Percentiles rank a stretch among this genome's conserved stretches.
Evolutionary conservation across 2,888 invertebrate species (phyloP).

Genomic region (Dryocosmus kuriphilus): DNA sequence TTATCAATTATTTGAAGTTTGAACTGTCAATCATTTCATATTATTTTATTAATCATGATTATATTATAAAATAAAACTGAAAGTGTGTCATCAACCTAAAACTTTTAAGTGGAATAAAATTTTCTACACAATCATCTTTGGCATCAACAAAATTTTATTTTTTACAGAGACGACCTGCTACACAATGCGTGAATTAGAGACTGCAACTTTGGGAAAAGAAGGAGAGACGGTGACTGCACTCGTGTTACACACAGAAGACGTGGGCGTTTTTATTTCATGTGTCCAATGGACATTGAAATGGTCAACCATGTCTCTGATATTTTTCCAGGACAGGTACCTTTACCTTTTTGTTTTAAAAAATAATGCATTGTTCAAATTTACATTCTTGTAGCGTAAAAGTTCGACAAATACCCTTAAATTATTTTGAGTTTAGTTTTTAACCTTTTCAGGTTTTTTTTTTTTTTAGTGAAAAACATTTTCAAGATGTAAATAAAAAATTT

Average conservation of each 20-base stretch:
- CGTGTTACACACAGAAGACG: conserved; percentile 48
- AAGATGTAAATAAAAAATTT: too few species aligned
- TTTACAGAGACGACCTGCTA: conserved; percentile 59
- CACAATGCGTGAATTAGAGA: conserved; percentile 57
- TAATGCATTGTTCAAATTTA: background rate
- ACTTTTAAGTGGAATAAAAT: too few species aligned
- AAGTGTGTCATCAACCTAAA: too few species aligned
- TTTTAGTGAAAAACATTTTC: too few species aligned
- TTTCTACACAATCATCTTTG: background rate
- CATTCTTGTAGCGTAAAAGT: too few species aligned
- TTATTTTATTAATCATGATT: too few species aligned
- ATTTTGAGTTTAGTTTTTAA: too few species aligned
- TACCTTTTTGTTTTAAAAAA: background rate
- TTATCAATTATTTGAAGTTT: too few species aligned
- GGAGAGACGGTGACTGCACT: conserved; percentile 58
- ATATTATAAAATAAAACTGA: too few species aligned
- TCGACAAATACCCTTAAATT: too few species aligned
- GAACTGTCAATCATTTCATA: too few species aligned
- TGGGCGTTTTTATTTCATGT: conserved; percentile 53
- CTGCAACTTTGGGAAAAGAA: conserved; percentile 59
- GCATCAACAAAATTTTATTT: conserved; percentile 27
- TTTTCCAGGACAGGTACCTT: conserved; percentile 61
- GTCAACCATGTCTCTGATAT: conserved; percentile 58
- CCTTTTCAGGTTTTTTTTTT: too few species aligned
- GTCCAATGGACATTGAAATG: conserved; percentile 58